Percentiles rank a stretch among this genome's conserved stretches.
Conservation (phyloP, 2,888 invertebrate species). For the Deilephila porcellus region DNA sequence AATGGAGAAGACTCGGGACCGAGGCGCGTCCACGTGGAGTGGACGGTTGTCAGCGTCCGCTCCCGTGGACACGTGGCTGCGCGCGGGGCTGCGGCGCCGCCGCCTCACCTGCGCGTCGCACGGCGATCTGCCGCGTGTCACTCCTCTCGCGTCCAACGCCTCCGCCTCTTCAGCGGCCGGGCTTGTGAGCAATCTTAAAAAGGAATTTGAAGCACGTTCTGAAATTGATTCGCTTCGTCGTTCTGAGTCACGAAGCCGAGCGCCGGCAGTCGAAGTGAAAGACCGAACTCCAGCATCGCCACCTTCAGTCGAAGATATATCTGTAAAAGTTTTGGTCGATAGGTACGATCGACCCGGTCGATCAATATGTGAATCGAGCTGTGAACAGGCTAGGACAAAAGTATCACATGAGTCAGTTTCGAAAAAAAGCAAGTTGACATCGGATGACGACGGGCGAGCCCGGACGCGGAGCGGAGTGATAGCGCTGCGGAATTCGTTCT, state of each 20-base stretch:
- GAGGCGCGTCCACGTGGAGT: conserved; percentile 73
- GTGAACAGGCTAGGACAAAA: conserved; percentile 49
- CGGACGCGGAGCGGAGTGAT: conserved; percentile 52
- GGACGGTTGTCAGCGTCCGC: conserved; percentile 86
- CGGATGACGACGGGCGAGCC: conserved; percentile 47
- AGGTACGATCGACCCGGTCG: conserved; percentile 86
- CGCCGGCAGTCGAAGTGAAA: conserved; percentile 40
- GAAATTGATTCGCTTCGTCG: conserved; percentile 56
- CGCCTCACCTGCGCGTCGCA: conserved; percentile 72
- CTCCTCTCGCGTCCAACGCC: conserved; percentile 43
- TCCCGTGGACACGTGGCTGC: conserved; percentile 85
- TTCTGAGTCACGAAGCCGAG: conserved; percentile 49
- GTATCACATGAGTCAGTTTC: conserved; percentile 45
- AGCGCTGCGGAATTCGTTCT: conserved; percentile 55
- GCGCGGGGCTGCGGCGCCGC: conserved; percentile 71
- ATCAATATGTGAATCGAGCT: conserved; percentile 57
- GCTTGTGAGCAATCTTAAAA: conserved; percentile 93
- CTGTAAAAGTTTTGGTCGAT: conserved; percentile 90
- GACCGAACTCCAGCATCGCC: conserved; percentile 86
- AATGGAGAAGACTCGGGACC: conserved; percentile 67
- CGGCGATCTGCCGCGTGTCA: conserved; percentile 72
- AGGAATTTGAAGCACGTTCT: conserved; percentile 92
- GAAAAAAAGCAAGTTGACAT: conserved; percentile 45
- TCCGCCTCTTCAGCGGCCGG: conserved; percentile 81
- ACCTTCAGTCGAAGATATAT: conserved; percentile 87